Conservation (phyloP, 92 coral and sea anemone genomes). For the Zoanthus gigantus region DNA sequence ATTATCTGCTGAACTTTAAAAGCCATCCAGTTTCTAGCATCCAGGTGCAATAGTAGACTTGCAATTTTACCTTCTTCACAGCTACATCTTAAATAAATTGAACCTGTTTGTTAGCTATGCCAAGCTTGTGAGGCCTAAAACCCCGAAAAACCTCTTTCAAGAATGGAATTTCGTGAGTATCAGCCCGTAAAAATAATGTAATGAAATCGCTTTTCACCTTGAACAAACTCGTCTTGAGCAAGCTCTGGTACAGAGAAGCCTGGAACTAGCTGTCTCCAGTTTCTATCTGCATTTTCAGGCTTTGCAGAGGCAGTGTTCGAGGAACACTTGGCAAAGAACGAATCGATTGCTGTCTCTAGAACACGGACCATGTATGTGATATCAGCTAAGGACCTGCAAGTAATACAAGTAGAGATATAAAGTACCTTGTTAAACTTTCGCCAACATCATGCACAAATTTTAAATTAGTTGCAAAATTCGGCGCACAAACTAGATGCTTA, state of each 20-base stretch:
- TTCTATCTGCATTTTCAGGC: constrained; percentile 59
- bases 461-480: background rate
- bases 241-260: constrained; percentile 96
- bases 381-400: constrained; percentile 79
- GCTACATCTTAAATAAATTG: no score
- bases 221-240: constrained; percentile 94
- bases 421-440: background rate
- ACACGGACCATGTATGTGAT: constrained; percentile 88
- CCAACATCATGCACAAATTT: background rate
- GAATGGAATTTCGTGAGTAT: no score
- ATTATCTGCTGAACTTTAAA: no score
- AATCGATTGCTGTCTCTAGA: constrained; percentile 87
- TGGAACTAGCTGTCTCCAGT: constrained; percentile 88
- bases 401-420: background rate
- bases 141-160: no score
- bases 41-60: no score
- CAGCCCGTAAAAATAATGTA: background rate
- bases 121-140: no score
- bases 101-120: no score
- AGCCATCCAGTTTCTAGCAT: no score
- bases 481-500: no score
- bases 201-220: constrained; percentile 63
- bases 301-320: constrained; percentile 40
- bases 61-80: no score
- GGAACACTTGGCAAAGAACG: constrained; percentile 83